Evolutionary conservation across 2,888 invertebrate genomes (phyloP), one percentile per base, ranked within the genome.

Genomic region (Ametastegia equiseti): DNA sequence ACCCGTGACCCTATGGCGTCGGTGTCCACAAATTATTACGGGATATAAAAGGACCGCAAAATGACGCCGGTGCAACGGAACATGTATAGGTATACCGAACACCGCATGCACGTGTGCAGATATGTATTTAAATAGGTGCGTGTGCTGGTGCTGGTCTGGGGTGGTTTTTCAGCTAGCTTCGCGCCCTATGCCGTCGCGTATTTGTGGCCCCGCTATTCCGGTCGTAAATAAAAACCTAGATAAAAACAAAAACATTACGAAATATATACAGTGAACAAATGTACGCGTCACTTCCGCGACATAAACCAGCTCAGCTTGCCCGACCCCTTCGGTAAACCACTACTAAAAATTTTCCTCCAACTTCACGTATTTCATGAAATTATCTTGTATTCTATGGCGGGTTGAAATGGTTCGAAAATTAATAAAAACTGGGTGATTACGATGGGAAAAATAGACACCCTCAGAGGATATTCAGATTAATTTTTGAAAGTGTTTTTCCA

Each of bases 211-310:
- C 84, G 86, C 88, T 88, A 88, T 89, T 90, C 89, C 90, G 89
- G 88, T 90, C 89, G 90, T 91, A 91, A 91, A 91, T 91, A 91
- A 91, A n/a, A 91, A 88, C 88, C 86, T 83, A 84, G 86, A 85
- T 86, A 86, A 89, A 90, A 90, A 91, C 88, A 89, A 90, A 89
- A 89, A 89, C 87, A 89, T 86, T 86, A 86, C 88, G 88, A 90
- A 90, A 89, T 90, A 90, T 5, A 9, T 42, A 42, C 42, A 60
- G 90, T 89, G 89, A 90, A 90, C 89, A 89, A 91, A 90, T 88
- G 89, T 88, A 19, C 75, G 88, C 88, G 91, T 91, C 91, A 90
- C 89, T 91, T 91, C 90, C 90, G 91, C 88, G 90, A 91, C 91
- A 91, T 91, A 91, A 91, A 91, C 87, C n/a, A n/a, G n/a, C 88